Conservation (phyloP, 2,797 vertebrate genomes). For the Botia kubotai region DNA sequence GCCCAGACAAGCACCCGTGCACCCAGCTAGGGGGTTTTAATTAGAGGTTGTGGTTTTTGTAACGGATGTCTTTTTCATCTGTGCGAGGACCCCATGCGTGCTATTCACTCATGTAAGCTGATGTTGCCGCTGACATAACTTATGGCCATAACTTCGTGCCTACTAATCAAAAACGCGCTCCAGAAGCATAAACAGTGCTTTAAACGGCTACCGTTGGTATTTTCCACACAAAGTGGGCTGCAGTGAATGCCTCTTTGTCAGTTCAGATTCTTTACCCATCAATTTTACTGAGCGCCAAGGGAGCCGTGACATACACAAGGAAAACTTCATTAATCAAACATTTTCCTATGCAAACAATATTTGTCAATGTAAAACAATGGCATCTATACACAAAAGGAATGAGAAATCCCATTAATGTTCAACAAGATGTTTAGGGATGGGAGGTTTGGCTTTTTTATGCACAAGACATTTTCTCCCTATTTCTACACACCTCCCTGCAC, state of each 20-base stretch:
- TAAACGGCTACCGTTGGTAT: conserved; percentile 61
- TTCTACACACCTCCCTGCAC: no score
- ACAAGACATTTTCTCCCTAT: not conserved
- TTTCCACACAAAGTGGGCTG: conserved; percentile 55
- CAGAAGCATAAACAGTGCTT: conserved; percentile 48
- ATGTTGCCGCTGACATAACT: conserved; percentile 61
- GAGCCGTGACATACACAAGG: conserved; percentile 59
- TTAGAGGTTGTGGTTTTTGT: conserved; percentile 60
- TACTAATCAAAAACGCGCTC: conserved; percentile 58
- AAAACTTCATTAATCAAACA: conserved; percentile 71
- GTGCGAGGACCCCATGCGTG: conserved; percentile 45
- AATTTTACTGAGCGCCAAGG: conserved; percentile 52
- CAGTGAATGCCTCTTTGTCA: conserved; percentile 69
- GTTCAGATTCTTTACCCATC: conserved; percentile 60
- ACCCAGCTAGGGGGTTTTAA: conserved; percentile 65
- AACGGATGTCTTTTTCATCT: conserved; percentile 32
- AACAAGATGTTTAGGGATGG: conserved; percentile 61
- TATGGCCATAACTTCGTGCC: conserved; percentile 54
- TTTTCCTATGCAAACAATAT: conserved; percentile 65
- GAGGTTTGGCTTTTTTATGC: conserved; percentile 26
- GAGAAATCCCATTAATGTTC: conserved; percentile 57
- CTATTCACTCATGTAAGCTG: conserved; percentile 45
- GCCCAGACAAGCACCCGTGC: conserved; percentile 36
- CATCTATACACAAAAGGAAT: conserved; percentile 50
- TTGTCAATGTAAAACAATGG: conserved; percentile 69